phyloP scores from a whole-genome alignment of 2,113 vertebrate species.

The Pontoporia blainvillei region DNA sequence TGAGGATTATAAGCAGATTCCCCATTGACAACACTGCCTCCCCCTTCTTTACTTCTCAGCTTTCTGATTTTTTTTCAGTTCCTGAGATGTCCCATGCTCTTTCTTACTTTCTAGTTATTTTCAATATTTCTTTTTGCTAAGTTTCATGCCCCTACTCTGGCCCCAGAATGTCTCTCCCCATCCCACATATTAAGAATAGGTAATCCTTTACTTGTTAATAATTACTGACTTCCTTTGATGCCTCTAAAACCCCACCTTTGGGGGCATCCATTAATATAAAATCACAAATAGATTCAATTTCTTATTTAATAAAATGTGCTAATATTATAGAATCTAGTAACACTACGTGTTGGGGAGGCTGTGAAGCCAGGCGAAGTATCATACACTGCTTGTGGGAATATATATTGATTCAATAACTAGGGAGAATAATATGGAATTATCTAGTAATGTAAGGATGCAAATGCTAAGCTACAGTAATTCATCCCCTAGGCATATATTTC shows the following conservation, averaged over 20 bases:
- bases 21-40: not conserved
- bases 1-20: rapidly evolving
- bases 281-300: not conserved
- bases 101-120: not conserved
- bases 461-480: not conserved
- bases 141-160: not conserved
- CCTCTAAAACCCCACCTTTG: not conserved
- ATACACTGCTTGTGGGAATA: not conserved
- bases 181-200: not conserved
- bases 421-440: not conserved
- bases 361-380: not conserved
- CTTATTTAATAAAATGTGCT: not conserved
- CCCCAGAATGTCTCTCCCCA: not conserved
- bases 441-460: not conserved
- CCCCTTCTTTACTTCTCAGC: rapidly evolving
- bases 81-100: rapidly evolving
- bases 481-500: not conserved
- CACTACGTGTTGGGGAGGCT: not conserved
- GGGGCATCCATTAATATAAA: not conserved
- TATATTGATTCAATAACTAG: not conserved
- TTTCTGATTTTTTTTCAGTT: not conserved
- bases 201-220: not conserved
- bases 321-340: not conserved
- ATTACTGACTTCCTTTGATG: not conserved
- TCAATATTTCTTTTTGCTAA: not conserved